phyloP scores from a whole-genome alignment of 2,888 invertebrate genomes.

The Brachycybe producta region DNA sequence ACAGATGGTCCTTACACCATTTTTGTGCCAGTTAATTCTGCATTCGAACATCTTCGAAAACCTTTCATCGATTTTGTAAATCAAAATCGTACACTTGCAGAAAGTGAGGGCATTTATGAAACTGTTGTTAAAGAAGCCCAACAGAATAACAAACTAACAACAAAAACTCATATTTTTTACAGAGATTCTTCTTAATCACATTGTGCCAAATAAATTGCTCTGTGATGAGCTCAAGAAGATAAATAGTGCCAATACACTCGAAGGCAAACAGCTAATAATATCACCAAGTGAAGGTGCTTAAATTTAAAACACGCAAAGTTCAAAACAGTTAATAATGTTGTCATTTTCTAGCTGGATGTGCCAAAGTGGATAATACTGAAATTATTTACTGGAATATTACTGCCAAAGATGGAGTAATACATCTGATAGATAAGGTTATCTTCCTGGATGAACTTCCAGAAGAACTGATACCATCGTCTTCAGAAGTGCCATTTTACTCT shows the following conservation, averaged over 20 bases:
- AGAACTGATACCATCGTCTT: neutral
- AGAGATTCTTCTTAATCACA: slow-evolving; percentile 14
- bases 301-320: neutral
- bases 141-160: neutral
- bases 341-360: slow-evolving; percentile 13
- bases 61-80: slow-evolving; percentile 11
- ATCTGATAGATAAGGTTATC: slow-evolving; percentile 14
- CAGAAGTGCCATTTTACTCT: neutral
- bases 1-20: slow-evolving; percentile 13
- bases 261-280: slow-evolving; percentile 2
- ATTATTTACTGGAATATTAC: slow-evolving; percentile 16
- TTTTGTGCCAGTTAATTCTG: slow-evolving; percentile 16
- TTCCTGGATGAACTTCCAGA: slow-evolving; percentile 4
- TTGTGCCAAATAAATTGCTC: slow-evolving; percentile 3
- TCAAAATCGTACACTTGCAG: neutral
- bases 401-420: slow-evolving; percentile 11
- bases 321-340: neutral
- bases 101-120: neutral
- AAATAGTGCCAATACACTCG: neutral
- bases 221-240: slow-evolving; percentile 12
- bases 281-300: slow-evolving; percentile 4
- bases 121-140: neutral
- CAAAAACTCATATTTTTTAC: neutral
- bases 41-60: slow-evolving; percentile 10
- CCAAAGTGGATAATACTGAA: slow-evolving; percentile 16